A percentile compares a stretch with the other conserved stretches of the same genome.
Evolutionary conservation across 1,140 invertebrate species (phyloP).

Genomic region (Lithobius niger): DNA sequence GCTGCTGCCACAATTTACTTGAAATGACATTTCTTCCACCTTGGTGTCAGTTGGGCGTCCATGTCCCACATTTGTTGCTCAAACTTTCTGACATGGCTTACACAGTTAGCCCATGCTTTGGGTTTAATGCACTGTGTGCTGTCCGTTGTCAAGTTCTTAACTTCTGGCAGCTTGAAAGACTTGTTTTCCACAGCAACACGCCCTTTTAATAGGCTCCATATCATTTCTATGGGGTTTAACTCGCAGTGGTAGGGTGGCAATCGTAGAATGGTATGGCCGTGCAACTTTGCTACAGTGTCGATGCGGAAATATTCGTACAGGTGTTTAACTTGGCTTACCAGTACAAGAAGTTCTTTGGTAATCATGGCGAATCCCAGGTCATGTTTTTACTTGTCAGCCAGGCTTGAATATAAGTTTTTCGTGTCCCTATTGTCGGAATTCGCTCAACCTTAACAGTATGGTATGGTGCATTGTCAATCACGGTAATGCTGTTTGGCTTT

Average conservation of each 20-base stretch:
- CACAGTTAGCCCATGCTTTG: neutral
- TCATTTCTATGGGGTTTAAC: constrained; percentile 28
- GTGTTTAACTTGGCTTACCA: neutral
- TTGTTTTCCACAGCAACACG: neutral
- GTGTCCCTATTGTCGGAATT: constrained; percentile 16
- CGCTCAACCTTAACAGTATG: constrained; percentile 19
- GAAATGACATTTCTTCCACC: too few species aligned
- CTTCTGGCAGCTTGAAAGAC: neutral
- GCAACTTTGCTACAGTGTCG: constrained; percentile 15
- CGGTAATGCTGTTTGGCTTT: constrained; percentile 20
- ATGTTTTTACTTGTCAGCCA: constrained; percentile 18
- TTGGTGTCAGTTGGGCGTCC: too few species aligned
- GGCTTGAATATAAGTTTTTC: constrained; percentile 21
- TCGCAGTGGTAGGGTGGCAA: constrained; percentile 29
- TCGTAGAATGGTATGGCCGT: constrained; percentile 19
- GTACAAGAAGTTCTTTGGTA: neutral
- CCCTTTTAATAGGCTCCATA: constrained; percentile 19
- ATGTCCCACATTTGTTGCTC: neutral
- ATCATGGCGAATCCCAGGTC: neutral
- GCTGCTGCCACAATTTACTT: too few species aligned
- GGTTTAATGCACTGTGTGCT: neutral
- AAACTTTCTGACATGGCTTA: neutral
- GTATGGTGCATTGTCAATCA: constrained; percentile 31
- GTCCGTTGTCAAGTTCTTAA: neutral
- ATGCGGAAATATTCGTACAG: constrained; percentile 2